Base-by-base conservation (phyloP, 2,797 vertebrate genomes). In the Sarcophilus harrisii region DNA sequence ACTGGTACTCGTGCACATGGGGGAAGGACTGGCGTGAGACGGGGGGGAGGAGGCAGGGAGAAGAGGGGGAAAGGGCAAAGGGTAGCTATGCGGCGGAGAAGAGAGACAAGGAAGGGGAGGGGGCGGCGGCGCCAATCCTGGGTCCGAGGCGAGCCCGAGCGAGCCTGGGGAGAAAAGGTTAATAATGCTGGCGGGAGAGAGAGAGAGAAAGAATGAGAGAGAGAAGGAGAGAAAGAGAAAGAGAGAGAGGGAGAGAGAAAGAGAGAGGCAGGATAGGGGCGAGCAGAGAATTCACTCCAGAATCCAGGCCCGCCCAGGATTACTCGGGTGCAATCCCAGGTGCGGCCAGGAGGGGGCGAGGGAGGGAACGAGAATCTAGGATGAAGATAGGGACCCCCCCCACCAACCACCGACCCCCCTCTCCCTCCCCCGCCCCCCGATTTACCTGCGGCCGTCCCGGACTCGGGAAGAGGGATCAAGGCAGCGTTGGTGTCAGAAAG, bases 221-320 rank as follows among this genome's bases (percentile, higher is more conserved):
- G 91, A 38, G 97, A 92, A 90, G n/a, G 92, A 96, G 32, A 97
- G 9, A 98, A 73, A 66, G 11, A 96, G 96, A 97, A 96, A 94
- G 97, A 98, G 94, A 96, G 95, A 60, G 91, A 97, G 93, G 97
- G 96, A 95, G 96, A 90, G 96, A 95, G 94, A 49, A 91, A 96
- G 93, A 93, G 38, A 91, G 58, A 93, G 57, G 27, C 59, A 32
- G 49, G 30, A 38, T 8, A 55, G 96, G 95, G 96, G 91, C 97
- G 94, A 98, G 98, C 98, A 98, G 98, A 98, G 98, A 98, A 98
- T 98, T 98, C 98, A 98, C 98, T 97, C 97, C 98, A 97, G 97
- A 97, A 97, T 97, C 96, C 96, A 96, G 96, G 97, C 97, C 97
- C 95, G 57, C 94, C 95, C 97, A 95, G 97, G 97, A 96, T 96